Evolutionary conservation across 2,797 vertebrate species (phyloP), one percentile per base, ranked within the genome.

Genomic region (Alcedo quadribrachys): DNA sequence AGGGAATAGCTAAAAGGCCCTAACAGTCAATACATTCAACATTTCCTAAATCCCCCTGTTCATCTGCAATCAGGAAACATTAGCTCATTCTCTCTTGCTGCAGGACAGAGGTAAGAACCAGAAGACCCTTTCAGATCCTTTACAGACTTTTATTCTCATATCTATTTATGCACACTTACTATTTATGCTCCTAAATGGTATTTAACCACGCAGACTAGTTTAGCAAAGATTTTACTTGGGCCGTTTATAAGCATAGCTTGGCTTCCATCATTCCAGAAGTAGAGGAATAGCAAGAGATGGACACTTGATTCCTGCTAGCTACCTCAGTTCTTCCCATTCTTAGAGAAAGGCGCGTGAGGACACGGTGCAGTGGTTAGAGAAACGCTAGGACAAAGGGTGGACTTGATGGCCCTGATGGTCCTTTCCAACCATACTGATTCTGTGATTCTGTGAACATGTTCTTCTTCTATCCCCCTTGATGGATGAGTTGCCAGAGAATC

Each of bases 401-500:
- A 40, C 37, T 15, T 15, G 14, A 40, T 40, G 37, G 37, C 37
- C 37, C 37, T 40, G 37, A 14, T 15, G 37, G 37, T 40, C 37
- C 37, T 40, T 40, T 40, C 14, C 37, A 40, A 40, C 37, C 37
- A 40, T 40, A 40, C 3, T 40, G 37, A 3, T 40, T 40, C 37
- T 40, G 37, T 40, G 37, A 40, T 40, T 15, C 37, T 40, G 37
- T 40, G 37, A 40, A 40, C 37, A 40, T 0, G 5, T 73, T 92
- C 35, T 69, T 21, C 40, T 8, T 48, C 46, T 69, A 17, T 53
- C 32, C 0, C 1, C 1, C 57, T 53, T 74, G 80, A 91, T 63
- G 63, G 79, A 89, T 35, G 66, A 90, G 21, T 66, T 90, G 71
- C 63, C 75, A 67, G 40, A 85, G 57, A 33, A 94, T 80, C 87